Percentiles rank a stretch among this genome's conserved stretches.
phyloP scores from a whole-genome alignment of 2,888 invertebrate genomes.

The Portevinia maculata region DNA sequence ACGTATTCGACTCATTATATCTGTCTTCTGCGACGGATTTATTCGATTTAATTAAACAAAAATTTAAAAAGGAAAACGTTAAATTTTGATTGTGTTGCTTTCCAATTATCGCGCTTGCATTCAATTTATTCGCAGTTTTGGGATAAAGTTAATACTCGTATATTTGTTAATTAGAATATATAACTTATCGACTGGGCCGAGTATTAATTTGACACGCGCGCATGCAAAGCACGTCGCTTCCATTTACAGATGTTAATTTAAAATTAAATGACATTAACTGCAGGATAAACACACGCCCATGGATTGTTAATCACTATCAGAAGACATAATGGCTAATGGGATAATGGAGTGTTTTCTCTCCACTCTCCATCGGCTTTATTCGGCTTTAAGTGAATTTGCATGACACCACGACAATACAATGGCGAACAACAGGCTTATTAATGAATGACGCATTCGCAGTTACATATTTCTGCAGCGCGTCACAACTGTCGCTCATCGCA shows the following conservation, averaged over 20 bases:
- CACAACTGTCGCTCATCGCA: conserved; percentile 36
- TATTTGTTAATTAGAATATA: conserved; percentile 50
- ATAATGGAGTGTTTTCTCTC: conserved; percentile 21
- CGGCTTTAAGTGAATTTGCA: neutral
- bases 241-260: conserved; percentile 45
- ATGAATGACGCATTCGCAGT: conserved; percentile 25
- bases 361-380: neutral
- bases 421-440: conserved; percentile 20
- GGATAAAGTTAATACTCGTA: conserved; percentile 38
- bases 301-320: conserved; percentile 8
- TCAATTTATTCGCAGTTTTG: conserved; percentile 26
- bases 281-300: neutral
- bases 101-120: conserved; percentile 15
- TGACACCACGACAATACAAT: neutral
- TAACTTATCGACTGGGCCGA: conserved; percentile 12
- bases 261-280: conserved; percentile 46
- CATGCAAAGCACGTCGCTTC: conserved; percentile 39
- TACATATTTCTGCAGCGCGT: no score
- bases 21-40: conserved; percentile 8
- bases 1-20: conserved; percentile 25
- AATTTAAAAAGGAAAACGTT: neutral
- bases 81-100: conserved; percentile 32
- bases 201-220: conserved; percentile 25
- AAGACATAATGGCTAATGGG: conserved; percentile 30
- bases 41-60: conserved; percentile 45